A percentile compares a stretch with the other conserved stretches of the same genome.
Evolutionary conservation across 2,888 invertebrate genomes (phyloP).

Genomic region (Drosophila ezoana): DNA sequence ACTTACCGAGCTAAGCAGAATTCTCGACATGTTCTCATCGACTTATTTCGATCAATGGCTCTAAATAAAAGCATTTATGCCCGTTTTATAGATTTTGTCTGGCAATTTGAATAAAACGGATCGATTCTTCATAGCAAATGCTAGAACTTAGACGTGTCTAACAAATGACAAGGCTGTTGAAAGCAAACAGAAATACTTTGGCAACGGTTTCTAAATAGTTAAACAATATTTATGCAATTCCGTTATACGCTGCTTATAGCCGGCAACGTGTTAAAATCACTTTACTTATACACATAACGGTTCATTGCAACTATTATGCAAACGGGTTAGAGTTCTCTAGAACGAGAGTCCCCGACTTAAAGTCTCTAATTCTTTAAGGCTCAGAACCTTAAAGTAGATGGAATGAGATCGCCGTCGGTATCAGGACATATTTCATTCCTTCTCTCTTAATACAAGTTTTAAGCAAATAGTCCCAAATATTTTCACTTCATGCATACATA

Average conservation of each 20-base stretch:
- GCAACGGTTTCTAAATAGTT: slow-evolving; percentile 37
- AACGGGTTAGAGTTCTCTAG: too few species aligned
- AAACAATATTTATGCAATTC: not conserved
- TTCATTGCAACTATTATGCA: too few species aligned
- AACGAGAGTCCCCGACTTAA: too few species aligned
- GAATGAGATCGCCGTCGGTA: too few species aligned
- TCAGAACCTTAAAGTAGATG: too few species aligned
- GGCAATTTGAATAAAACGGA: slow-evolving; percentile 28
- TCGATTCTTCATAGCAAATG: slow-evolving; percentile 43
- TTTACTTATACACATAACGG: too few species aligned
- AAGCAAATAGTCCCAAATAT: not conserved
- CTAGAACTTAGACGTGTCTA: not conserved
- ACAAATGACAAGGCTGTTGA: slow-evolving; percentile 26
- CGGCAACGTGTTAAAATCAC: too few species aligned
- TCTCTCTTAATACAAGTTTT: too few species aligned
- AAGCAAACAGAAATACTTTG: slow-evolving; percentile 30
- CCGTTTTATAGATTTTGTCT: slow-evolving; percentile 19
- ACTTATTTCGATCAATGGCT: not conserved
- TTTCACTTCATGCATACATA: not conserved
- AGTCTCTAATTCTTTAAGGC: too few species aligned
- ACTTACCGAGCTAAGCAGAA: slow-evolving; percentile 18
- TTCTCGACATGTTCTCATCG: slow-evolving; percentile 8
- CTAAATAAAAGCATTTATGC: not conserved
- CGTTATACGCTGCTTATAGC: too few species aligned
- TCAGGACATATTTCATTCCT: too few species aligned